Conservation (phyloP, 2,113 vertebrate species). For the Ardeotis arabs region DNA sequence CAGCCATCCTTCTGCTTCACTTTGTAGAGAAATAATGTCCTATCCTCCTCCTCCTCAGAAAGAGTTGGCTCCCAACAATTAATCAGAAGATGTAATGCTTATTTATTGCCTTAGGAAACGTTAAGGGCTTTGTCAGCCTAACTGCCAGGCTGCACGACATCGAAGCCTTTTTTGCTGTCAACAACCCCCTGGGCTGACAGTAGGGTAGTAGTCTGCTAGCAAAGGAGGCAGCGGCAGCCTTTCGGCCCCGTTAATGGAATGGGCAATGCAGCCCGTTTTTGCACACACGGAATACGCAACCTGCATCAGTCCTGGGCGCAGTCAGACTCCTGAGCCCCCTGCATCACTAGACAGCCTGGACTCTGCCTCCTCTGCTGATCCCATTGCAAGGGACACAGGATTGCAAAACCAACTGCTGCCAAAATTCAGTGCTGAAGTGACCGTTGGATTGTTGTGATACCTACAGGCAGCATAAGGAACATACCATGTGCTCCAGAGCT, state of each 20-base stretch:
- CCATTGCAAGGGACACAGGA: not conserved
- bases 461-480: not conserved
- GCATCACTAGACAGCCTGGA: not conserved
- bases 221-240: not conserved
- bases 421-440: not conserved
- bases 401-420: not conserved
- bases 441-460: not conserved
- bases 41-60: not conserved
- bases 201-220: not conserved
- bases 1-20: not conserved
- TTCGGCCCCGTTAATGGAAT: not conserved
- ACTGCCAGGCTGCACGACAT: not conserved
- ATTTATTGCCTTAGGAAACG: not conserved
- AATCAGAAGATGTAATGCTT: not conserved
- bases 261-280: not conserved
- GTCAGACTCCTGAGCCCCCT: not conserved
- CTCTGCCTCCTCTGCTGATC: not conserved
- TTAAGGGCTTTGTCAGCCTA: not conserved
- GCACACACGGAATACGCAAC: accelerated
- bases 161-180: not conserved
- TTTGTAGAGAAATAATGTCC: not conserved
- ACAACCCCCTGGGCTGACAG: not conserved
- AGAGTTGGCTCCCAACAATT: not conserved
- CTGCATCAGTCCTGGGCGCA: too few relatives aligned
- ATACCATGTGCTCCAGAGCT: not conserved